Percentiles rank a stretch among this genome's conserved stretches.
These are phyloP conservation scores for Zaprionus davidi DNA, from an alignment of 1,140 invertebrate species.

Conservation along the genomic window DNA sequence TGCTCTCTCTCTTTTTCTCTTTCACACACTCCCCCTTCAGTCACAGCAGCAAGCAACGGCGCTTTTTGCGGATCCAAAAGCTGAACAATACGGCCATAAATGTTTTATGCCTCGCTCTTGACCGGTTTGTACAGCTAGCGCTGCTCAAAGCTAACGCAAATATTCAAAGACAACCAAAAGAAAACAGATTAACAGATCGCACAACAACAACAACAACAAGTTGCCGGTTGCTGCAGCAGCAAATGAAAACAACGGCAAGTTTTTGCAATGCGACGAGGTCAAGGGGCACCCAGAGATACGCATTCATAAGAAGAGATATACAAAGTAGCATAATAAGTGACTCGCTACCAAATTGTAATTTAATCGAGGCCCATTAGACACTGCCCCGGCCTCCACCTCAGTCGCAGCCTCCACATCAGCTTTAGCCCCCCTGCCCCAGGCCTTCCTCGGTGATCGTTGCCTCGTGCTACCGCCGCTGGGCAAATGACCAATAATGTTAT, in stretches of 20 bases:
- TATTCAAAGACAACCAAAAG: conserved; percentile 1
- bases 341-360: conserved; percentile 11
- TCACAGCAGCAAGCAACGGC: conserved; percentile 53
- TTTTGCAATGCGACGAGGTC: conserved; percentile 75
- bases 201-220: conserved; percentile 36
- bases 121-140: conserved; percentile 78
- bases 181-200: conserved; percentile 35
- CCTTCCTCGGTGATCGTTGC: conserved; percentile 39
- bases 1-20: background rate
- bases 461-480: conserved; percentile 49
- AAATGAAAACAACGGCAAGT: conserved; percentile 53
- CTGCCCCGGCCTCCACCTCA: background rate
- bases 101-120: conserved; percentile 69
- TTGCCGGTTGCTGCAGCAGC: conserved; percentile 44
- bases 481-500: conserved; percentile 60
- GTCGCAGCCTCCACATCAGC: conserved; percentile 31
- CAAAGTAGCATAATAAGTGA: background rate
- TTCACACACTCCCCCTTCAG: background rate
- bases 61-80: conserved; percentile 52
- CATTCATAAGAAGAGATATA: conserved; percentile 50
- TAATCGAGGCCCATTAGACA: conserved; percentile 56
- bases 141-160: conserved; percentile 21
- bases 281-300: conserved; percentile 51
- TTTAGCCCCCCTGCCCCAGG: background rate
- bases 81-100: conserved; percentile 52